Evolutionary conservation across 1,140 invertebrate genomes (phyloP).

Genomic region (Aphaenogaster ashmeadi): DNA sequence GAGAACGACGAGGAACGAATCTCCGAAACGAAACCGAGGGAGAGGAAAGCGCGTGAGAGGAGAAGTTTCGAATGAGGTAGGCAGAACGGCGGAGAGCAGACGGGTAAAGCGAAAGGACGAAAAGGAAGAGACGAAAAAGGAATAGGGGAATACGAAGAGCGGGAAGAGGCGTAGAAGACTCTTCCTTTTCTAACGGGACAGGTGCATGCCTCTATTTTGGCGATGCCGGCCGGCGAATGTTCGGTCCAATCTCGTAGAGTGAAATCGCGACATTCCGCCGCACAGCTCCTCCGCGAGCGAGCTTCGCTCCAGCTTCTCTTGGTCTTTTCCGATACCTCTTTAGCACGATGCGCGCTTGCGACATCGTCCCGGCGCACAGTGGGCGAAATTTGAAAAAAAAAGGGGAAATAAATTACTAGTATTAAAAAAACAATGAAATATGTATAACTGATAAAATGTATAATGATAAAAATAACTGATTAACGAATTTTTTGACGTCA

Average conservation of each 20-base stretch:
- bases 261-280: constrained; percentile 73
- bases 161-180: constrained; percentile 39
- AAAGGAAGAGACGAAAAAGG: constrained; percentile 29
- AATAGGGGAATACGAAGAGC: constrained; percentile 25
- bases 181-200: constrained; percentile 73
- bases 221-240: constrained; percentile 61
- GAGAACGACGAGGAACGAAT: constrained; percentile 56
- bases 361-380: too few species aligned
- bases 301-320: constrained; percentile 34
- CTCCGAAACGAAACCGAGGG: constrained; percentile 13
- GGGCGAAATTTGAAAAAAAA: too few species aligned
- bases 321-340: constrained; percentile 53
- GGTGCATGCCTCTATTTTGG: constrained; percentile 74
- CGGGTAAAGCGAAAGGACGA: background rate
- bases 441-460: too few species aligned
- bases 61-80: constrained; percentile 2
- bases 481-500: too few species aligned
- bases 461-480: too few species aligned
- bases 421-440: too few species aligned
- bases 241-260: constrained; percentile 61
- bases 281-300: constrained; percentile 4
- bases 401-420: too few species aligned
- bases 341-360: constrained; percentile 22
- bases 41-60: constrained; percentile 4
- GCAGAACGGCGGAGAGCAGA: background rate